Percentiles rank a stretch among this genome's conserved stretches.
Conservation (phyloP, 35 echinoderm and acorn worm genomes). For the Diadema setosum region DNA sequence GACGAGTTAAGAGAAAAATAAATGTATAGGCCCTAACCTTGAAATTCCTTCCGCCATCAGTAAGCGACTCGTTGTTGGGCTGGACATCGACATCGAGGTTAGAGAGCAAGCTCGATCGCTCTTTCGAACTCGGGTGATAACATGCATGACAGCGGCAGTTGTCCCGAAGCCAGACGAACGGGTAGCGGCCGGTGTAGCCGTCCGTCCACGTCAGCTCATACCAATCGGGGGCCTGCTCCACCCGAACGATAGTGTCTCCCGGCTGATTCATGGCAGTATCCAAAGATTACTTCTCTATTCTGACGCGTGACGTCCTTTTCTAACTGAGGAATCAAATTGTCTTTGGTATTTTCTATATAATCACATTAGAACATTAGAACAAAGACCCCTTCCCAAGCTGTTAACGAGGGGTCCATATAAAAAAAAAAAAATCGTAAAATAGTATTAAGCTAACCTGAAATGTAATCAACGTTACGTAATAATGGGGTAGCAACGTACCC, state of each 20-base stretch:
- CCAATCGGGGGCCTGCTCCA: background rate
- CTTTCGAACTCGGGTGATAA: conserved; percentile 21
- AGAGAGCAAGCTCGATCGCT: background rate
- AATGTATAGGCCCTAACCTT: too few species aligned
- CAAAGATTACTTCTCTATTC: too few species aligned
- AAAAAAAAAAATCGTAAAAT: too few species aligned
- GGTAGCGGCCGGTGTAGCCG: conserved; percentile 8
- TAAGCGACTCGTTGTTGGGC: background rate
- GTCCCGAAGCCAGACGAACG: conserved; percentile 54
- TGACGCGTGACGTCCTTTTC: too few species aligned
- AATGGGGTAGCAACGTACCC: too few species aligned
- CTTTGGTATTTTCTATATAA: too few species aligned
- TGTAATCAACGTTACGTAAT: too few species aligned
- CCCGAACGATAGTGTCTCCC: background rate
- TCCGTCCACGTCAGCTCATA: background rate
- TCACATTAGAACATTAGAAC: background rate
- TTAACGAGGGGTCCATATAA: background rate
- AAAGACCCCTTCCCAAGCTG: background rate
- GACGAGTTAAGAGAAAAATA: too few species aligned
- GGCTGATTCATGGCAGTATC: too few species aligned
- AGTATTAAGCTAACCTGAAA: too few species aligned
- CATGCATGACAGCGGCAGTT: conserved; percentile 43
- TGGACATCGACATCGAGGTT: conserved; percentile 10
- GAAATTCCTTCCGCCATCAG: background rate
- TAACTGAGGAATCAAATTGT: too few species aligned